Evolutionary conservation across 2,888 invertebrate species (phyloP), one percentile per base, ranked within the genome.

Genomic region (Nomada lathburiana): DNA sequence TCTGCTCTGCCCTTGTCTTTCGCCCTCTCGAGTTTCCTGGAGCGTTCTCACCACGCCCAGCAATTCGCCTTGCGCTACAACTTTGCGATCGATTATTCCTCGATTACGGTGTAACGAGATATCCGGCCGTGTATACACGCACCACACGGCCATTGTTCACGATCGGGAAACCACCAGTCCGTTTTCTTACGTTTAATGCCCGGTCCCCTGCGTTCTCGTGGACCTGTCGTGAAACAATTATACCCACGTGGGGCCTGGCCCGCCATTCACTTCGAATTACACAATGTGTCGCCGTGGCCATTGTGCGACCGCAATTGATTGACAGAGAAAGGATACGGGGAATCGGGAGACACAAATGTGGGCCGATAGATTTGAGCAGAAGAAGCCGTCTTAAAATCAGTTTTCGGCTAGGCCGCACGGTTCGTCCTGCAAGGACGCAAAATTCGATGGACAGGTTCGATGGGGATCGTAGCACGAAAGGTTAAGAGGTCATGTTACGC

Each of bases 51-150:
- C 89, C 89, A 90, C 90, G 90, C 90, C 91, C 87, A 85, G 80
- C 83, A 89, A 90, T 90, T 91, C 89, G 86, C 89, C 88, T 89
- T 89, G 86, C 84, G 89, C 84, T 89, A 89, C 89, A 88, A 86
- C 85, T 85, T 89, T 84, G 86, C 89, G 86, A 88, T 88, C 83
- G 89, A 88, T 91, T 91, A 90, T 91, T 86, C 88, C 84, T 86
- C 91, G 90, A 92, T 92, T 92, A 91, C 85, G 85, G 88, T 90
- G 91, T 91, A 91, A 92, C 89, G 89, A 89, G 90, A 92, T 92
- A 92, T 84, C 86, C 84, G 73, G 16, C 29, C 64, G 74, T 65
- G 50, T 75, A 60, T 60, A 53, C 72, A 44, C 29, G 50, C 52
- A 42, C 23, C 60, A 55, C 50, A 42, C 23, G 44, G 57, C 57